A percentile compares a stretch with the other conserved stretches of the same genome.
These are phyloP conservation scores for Dyspetes luteomarginatus DNA, from an alignment of 2,888 invertebrate species.

Conservation along the genomic window DNA sequence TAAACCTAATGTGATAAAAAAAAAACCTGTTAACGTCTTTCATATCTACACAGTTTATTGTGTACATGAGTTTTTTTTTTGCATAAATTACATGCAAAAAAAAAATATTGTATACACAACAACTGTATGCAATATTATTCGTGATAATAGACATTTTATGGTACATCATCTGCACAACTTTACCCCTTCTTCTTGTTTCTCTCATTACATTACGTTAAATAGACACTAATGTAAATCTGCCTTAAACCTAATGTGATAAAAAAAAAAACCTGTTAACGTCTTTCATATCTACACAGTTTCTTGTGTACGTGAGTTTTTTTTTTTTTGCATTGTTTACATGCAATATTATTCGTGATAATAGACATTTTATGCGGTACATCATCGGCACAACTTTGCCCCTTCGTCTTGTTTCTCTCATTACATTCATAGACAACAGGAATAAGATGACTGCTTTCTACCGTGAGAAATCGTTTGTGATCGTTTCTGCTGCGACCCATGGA, in stretches of 20 bases:
- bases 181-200: neutral
- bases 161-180: neutral
- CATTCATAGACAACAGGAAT: neutral
- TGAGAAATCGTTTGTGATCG: conserved; percentile 51
- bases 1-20: too few relatives aligned
- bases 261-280: too few relatives aligned
- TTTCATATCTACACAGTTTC: too few relatives aligned
- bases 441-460: conserved; percentile 33
- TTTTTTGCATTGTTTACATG: neutral
- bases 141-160: too few relatives aligned
- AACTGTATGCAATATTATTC: too few relatives aligned
- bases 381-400: neutral
- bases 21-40: too few relatives aligned
- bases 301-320: too few relatives aligned
- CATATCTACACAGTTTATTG: too few relatives aligned
- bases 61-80: too few relatives aligned
- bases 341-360: neutral
- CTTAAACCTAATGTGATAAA: neutral
- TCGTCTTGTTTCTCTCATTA: neutral
- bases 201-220: too few relatives aligned
- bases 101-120: too few relatives aligned
- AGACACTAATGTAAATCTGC: neutral
- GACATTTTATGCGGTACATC: neutral
- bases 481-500: conserved; percentile 21
- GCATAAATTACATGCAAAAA: too few relatives aligned